A percentile compares a stretch with the other conserved stretches of the same genome.
Evolutionary conservation across 2,888 invertebrate genomes (phyloP).

Genomic region (Yponomeuta evonymella): DNA sequence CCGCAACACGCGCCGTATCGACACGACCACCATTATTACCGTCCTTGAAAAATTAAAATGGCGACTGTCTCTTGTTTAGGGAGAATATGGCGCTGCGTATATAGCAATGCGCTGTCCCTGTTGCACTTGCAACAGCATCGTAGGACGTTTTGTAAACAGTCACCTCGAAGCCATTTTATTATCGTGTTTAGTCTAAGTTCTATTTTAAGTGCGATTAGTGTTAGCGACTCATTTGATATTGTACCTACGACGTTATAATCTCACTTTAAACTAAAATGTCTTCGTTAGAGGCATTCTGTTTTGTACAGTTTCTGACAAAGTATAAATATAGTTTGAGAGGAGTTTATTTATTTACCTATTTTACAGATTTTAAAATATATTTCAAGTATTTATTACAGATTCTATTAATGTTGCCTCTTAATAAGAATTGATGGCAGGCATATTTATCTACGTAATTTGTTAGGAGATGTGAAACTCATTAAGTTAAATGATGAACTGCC

Average conservation of each 20-base stretch:
- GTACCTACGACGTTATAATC: constrained; percentile 65
- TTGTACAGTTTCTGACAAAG: constrained; percentile 63
- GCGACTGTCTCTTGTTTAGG: neutral
- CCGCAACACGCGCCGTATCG: constrained; percentile 60
- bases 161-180: constrained; percentile 60
- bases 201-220: constrained; percentile 49
- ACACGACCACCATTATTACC: constrained; percentile 65
- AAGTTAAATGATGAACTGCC: constrained; percentile 55
- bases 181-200: constrained; percentile 64
- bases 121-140: constrained; percentile 8
- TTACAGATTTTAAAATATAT: constrained; percentile 45
- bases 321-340: constrained; percentile 59
- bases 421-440: constrained; percentile 47
- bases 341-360: constrained; percentile 51
- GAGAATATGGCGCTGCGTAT: neutral
- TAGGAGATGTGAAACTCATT: constrained; percentile 42
- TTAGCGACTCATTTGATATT: constrained; percentile 56
- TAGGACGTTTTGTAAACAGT: constrained; percentile 49
- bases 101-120: neutral
- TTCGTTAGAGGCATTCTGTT: constrained; percentile 43
- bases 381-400: constrained; percentile 50
- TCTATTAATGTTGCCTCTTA: constrained; percentile 12
- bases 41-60: constrained; percentile 44
- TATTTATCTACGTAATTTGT: constrained; percentile 36
- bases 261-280: constrained; percentile 47